Percentiles rank a stretch among this genome's conserved stretches.
Conservation (phyloP, 2,888 invertebrate species). For the Megalurothrips usitatus region DNA sequence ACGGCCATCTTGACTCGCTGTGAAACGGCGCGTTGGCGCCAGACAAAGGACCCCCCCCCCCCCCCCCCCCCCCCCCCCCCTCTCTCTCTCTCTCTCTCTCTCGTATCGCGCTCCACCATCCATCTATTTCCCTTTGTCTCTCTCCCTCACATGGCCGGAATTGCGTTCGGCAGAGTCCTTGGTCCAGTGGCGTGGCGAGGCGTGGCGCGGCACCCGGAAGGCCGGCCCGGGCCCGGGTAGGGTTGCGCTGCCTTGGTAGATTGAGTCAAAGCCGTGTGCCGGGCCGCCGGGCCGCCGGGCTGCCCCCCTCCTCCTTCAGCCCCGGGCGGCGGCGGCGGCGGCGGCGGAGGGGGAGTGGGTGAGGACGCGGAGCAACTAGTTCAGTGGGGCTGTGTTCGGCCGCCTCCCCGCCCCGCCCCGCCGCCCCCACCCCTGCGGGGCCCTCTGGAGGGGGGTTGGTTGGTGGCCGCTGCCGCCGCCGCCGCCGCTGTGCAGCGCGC, state of each 20-base stretch:
- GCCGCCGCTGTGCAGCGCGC: neutral
- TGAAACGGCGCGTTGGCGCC: too few relatives aligned
- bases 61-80: too few relatives aligned
- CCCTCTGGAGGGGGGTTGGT: neutral
- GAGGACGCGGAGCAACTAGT: constrained; percentile 4
- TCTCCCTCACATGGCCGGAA: too few relatives aligned
- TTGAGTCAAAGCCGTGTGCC: neutral
- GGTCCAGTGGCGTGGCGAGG: too few relatives aligned
- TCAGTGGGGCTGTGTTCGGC: constrained; percentile 12
- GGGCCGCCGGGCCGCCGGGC: neutral
- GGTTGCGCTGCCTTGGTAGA: neutral
- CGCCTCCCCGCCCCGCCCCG: neutral
- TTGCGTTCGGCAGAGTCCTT: too few relatives aligned
- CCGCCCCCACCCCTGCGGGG: neutral
- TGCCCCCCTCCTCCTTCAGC: neutral
- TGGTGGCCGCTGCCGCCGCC: neutral
- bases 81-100: too few relatives aligned
- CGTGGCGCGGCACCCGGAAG: neutral
- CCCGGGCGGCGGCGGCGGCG: constrained; percentile 4
- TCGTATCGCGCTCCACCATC: too few relatives aligned
- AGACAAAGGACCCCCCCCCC: too few relatives aligned
- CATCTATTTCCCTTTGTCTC: too few relatives aligned
- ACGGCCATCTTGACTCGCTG: too few relatives aligned
- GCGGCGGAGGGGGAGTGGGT: neutral
- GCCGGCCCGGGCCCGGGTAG: neutral